Evolutionary conservation across 1,140 invertebrate species (phyloP).

Genomic region (Cydia splendana): DNA sequence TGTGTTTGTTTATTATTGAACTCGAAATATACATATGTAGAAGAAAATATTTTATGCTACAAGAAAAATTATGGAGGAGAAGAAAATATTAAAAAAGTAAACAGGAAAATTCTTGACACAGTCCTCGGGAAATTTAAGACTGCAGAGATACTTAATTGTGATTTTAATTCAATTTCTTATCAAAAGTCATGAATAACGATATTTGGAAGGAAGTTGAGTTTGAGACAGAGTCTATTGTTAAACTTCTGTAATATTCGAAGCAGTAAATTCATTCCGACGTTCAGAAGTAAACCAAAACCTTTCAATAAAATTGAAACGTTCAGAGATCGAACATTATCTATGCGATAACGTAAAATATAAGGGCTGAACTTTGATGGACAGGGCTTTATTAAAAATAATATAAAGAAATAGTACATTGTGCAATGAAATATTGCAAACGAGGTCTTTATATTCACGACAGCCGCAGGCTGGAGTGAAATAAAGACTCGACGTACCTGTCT

Average conservation of each 20-base stretch:
- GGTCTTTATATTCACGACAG: no score
- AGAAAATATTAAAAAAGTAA: neutral
- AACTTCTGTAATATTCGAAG: constrained; percentile 69
- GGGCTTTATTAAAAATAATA: neutral
- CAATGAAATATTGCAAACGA: no score
- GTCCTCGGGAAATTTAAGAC: neutral
- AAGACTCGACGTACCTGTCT: no score
- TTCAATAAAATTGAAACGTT: constrained; percentile 54
- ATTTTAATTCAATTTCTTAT: constrained; percentile 68
- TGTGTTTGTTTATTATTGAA: no score
- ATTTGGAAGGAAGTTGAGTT: constrained; percentile 58
- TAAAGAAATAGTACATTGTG: no score
- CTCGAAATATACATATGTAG: neutral
- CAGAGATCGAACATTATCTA: constrained; percentile 42
- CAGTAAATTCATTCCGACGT: constrained; percentile 65
- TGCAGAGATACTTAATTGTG: constrained; percentile 43
- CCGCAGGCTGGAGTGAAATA: no score
- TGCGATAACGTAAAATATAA: constrained; percentile 40
- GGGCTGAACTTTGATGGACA: constrained; percentile 51
- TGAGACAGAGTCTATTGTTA: constrained; percentile 61
- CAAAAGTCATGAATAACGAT: constrained; percentile 70
- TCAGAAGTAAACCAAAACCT: constrained; percentile 55
- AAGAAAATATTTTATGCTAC: neutral
- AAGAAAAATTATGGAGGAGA: neutral
- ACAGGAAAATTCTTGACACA: neutral